A percentile compares a stretch with the other conserved stretches of the same genome.
These are phyloP conservation scores for Phymanthus crucifer DNA, from an alignment of 92 coral and sea anemone species.

Conservation along the genomic window DNA sequence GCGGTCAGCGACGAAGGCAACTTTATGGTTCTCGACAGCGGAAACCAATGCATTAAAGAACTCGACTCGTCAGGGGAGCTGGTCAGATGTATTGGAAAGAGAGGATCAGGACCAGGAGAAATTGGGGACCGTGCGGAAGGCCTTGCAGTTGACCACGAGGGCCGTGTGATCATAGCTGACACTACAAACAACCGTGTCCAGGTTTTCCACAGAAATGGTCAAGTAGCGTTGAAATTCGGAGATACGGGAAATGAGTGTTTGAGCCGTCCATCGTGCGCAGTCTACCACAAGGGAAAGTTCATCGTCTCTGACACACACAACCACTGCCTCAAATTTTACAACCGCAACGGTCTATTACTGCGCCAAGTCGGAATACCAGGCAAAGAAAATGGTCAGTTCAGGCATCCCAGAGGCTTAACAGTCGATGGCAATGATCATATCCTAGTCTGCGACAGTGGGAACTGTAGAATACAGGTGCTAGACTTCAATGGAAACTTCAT, in stretches of 20 bases:
- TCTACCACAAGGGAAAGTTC: constrained; percentile 54
- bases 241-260: constrained; percentile 38
- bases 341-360: constrained; percentile 49
- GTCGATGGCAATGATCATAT: constrained; percentile 52
- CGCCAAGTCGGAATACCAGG: constrained; percentile 61
- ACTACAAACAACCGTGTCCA: constrained; percentile 46
- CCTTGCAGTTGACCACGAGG: constrained; percentile 54
- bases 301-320: constrained; percentile 67
- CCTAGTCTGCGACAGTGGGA: constrained; percentile 65
- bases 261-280: constrained; percentile 55
- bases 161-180: constrained; percentile 59
- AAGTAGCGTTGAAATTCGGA: constrained; percentile 58
- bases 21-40: constrained; percentile 48
- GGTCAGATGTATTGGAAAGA: constrained; percentile 25
- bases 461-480: constrained; percentile 55
- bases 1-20: constrained; percentile 44
- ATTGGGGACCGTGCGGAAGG: constrained; percentile 63
- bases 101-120: constrained; percentile 28
- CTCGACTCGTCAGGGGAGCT: constrained; percentile 43
- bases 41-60: constrained; percentile 36
- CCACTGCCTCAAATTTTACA: constrained; percentile 62
- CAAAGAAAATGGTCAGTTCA: constrained; percentile 53
- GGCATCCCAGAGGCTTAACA: constrained; percentile 53
- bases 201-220: constrained; percentile 56
- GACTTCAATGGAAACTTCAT: constrained; percentile 65